A percentile compares a stretch with the other conserved stretches of the same genome.
phyloP scores from a whole-genome alignment of 2,888 invertebrate species.

The Hyalella azteca region DNA sequence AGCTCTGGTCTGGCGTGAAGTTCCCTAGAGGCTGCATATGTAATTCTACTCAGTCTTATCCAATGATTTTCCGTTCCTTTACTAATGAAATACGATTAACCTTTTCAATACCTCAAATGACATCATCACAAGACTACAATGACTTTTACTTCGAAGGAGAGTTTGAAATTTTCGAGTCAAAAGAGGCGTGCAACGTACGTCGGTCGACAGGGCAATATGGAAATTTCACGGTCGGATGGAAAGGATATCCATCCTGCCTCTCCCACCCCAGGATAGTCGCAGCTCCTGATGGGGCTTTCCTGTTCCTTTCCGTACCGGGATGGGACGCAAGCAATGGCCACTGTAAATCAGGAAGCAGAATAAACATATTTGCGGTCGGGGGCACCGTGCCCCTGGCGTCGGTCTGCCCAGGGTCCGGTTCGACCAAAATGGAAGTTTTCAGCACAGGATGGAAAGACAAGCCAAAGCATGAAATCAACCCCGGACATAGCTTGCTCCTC shows the following conservation, averaged over 20 bases:
- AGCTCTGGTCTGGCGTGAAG: constrained; percentile 46
- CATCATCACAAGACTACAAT: constrained; percentile 79
- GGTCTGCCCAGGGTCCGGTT: constrained; percentile 43
- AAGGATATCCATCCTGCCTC: constrained; percentile 40
- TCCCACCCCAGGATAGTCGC: constrained; percentile 47
- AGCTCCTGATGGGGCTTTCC: constrained; percentile 48
- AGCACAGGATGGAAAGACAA: constrained; percentile 52
- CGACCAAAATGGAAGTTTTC: constrained; percentile 45
- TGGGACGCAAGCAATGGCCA: constrained; percentile 40
- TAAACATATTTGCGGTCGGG: constrained; percentile 53
- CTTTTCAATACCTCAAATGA: constrained; percentile 78
- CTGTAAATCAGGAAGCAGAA: constrained; percentile 46
- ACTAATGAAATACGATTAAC: constrained; percentile 75
- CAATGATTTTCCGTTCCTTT: constrained; percentile 72
- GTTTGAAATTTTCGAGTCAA: constrained; percentile 62
- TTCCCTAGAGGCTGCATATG: constrained; percentile 52
- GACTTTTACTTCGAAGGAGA: constrained; percentile 76
- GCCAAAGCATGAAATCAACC: constrained; percentile 38
- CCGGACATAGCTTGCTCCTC: constrained; percentile 2
- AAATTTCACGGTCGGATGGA: constrained; percentile 50
- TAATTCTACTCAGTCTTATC: constrained; percentile 42
- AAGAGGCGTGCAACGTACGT: neutral
- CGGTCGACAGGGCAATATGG: constrained; percentile 35
- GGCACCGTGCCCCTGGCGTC: constrained; percentile 48
- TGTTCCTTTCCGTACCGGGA: constrained; percentile 48